Evolutionary conservation across 1,140 invertebrate genomes (phyloP).

Genomic region (Drosophila setifemur): DNA sequence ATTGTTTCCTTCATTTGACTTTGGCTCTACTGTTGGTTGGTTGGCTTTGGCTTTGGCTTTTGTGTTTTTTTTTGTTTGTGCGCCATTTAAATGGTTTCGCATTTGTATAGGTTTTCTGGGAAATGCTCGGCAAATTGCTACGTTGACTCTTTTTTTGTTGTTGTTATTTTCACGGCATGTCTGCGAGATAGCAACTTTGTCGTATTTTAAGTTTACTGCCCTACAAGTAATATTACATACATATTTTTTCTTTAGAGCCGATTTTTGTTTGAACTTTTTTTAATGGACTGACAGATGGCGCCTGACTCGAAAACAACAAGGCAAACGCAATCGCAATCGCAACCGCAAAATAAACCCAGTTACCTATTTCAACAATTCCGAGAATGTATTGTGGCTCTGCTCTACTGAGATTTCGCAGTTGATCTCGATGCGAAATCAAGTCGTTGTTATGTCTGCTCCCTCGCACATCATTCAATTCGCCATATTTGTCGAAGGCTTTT

Average conservation of each 20-base stretch:
- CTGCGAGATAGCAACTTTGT: background rate
- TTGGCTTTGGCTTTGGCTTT: constrained; percentile 7
- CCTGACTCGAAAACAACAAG: background rate
- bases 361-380: constrained; percentile 25
- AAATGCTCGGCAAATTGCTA: constrained; percentile 28
- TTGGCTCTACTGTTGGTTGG: constrained; percentile 34
- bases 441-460: constrained; percentile 21
- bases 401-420: constrained; percentile 22
- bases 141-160: constrained; percentile 8
- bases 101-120: constrained; percentile 46
- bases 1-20: constrained; percentile 62
- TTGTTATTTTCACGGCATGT: constrained; percentile 14
- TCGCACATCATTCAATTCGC: constrained; percentile 50
- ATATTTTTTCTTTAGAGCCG: background rate
- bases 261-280: background rate
- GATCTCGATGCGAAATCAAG: constrained; percentile 23
- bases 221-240: too few relatives aligned
- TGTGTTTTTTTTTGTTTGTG: constrained; percentile 7
- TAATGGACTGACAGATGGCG: constrained; percentile 1
- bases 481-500: constrained; percentile 50
- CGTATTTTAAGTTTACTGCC: background rate
- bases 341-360: constrained; percentile 6
- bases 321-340: constrained; percentile 14
- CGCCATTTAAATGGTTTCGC: constrained; percentile 50
- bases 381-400: constrained; percentile 21